A percentile compares a stretch with the other conserved stretches of the same genome.
These are phyloP conservation scores for Peromyscus leucopus DNA, from an alignment of 2,113 vertebrate genomes.

Conservation along the genomic window DNA sequence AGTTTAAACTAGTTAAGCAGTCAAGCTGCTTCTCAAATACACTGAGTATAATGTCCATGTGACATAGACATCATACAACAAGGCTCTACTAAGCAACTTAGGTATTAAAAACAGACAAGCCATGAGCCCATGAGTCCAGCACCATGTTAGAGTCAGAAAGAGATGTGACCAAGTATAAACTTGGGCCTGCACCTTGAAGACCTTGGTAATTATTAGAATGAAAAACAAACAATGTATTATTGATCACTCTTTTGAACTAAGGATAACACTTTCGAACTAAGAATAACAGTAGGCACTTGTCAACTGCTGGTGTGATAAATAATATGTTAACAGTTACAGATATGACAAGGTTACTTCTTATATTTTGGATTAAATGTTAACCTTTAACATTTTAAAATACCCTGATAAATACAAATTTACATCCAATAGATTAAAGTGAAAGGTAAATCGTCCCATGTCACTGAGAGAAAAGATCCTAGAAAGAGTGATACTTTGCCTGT, in stretches of 20 bases:
- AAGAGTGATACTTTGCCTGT: neutral
- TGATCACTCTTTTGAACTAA: neutral
- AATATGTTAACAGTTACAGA: neutral
- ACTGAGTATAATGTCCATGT: neutral
- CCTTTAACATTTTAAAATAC: neutral
- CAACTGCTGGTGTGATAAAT: neutral
- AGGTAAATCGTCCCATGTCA: neutral
- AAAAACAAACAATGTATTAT: neutral
- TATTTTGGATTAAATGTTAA: neutral
- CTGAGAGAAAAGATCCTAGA: neutral
- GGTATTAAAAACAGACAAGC: neutral
- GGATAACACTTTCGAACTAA: neutral
- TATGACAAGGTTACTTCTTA: neutral
- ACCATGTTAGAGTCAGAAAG: neutral
- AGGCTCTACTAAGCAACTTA: neutral
- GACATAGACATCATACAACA: neutral
- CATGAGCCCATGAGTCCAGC: neutral
- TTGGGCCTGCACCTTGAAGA: neutral
- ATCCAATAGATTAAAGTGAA: neutral
- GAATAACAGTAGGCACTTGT: neutral
- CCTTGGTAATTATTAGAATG: neutral
- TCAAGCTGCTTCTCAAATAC: neutral
- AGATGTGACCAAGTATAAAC: neutral
- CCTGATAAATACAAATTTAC: neutral
- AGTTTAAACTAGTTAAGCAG: slow-evolving; percentile 10